Percentiles rank a stretch among this genome's conserved stretches.
These are phyloP conservation scores for Cyclargus thomasi DNA, from an alignment of 1,140 invertebrate species.

Conservation along the genomic window DNA sequence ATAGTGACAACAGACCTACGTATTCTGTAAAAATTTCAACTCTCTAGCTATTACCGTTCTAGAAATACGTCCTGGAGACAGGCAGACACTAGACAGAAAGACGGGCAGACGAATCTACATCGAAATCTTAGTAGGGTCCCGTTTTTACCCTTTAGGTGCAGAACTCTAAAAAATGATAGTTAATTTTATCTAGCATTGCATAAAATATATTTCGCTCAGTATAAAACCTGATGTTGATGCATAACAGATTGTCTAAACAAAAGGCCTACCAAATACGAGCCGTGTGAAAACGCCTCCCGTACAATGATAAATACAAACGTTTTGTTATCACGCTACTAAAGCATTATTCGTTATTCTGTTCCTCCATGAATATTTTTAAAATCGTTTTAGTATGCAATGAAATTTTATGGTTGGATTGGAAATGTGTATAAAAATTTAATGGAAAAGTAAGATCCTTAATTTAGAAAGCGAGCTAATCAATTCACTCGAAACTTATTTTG, in stretches of 20 bases:
- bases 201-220: no score
- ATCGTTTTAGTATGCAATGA: constrained; percentile 15
- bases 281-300: constrained; percentile 28
- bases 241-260: neutral
- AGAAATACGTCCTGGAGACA: no score
- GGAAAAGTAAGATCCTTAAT: constrained; percentile 10
- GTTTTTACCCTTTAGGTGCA: no score
- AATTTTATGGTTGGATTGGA: constrained; percentile 10
- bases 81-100: no score
- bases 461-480: constrained; percentile 5
- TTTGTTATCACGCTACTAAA: constrained; percentile 12
- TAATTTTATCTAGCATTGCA: no score
- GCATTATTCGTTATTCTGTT: constrained; percentile 7
- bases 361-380: constrained; percentile 14
- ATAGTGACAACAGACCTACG: no score
- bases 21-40: no score
- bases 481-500: constrained; percentile 4
- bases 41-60: no score
- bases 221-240: neutral
- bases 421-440: constrained; percentile 14
- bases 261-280: constrained; percentile 13
- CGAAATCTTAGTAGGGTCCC: no score
- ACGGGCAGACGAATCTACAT: no score
- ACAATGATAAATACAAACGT: constrained; percentile 22
- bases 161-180: no score